phyloP scores from a whole-genome alignment of 2,113 vertebrate species.

The Numida meleagris region DNA sequence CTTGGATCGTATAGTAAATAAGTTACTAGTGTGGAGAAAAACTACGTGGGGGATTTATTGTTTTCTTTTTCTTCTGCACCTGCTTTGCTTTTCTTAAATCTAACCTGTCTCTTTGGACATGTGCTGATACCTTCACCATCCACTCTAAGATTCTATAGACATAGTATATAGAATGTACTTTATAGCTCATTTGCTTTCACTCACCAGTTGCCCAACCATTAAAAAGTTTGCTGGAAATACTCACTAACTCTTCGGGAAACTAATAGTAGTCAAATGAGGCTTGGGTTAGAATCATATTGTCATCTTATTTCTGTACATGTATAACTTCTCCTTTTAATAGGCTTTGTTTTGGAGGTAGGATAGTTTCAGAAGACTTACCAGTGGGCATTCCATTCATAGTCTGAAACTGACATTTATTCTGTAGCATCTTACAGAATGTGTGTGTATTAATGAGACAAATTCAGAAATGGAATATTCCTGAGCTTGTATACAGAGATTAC shows the following conservation, averaged over 20 bases:
- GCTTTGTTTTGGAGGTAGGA: neutral
- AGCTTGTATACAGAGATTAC: neutral
- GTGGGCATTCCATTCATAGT: accelerated
- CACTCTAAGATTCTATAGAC: neutral
- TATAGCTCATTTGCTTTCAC: conserved; percentile 50
- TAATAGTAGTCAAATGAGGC: neutral
- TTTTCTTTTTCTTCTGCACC: conserved; percentile 63
- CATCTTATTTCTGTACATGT: neutral
- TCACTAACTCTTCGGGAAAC: neutral
- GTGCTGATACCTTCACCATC: neutral
- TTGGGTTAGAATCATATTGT: neutral
- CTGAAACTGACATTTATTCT: neutral
- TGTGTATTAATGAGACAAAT: neutral
- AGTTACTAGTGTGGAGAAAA: conserved; percentile 27
- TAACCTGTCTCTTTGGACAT: neutral
- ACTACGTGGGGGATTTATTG: neutral
- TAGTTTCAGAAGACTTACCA: neutral
- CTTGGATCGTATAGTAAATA: conserved; percentile 43
- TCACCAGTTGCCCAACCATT: neutral
- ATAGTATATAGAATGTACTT: neutral
- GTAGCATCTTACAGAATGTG: neutral
- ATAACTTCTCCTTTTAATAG: neutral
- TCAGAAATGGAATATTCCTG: neutral
- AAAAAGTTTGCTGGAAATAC: neutral
- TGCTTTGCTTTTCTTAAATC: conserved; percentile 45